phyloP scores from a whole-genome alignment of 2,113 vertebrate species.

The Phodopus roborovskii region DNA sequence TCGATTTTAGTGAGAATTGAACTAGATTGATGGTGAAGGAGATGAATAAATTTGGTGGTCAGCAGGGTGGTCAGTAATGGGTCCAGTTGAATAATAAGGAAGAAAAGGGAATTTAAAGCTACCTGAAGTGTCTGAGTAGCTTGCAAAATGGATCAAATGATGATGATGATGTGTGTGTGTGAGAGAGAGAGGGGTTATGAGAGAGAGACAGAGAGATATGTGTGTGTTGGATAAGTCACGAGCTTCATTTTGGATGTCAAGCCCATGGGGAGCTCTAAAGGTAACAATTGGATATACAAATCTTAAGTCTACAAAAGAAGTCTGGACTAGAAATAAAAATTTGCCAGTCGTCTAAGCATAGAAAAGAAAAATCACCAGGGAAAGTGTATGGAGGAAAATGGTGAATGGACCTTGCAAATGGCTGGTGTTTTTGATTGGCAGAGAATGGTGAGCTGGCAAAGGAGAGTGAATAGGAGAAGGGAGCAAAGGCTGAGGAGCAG shows the following conservation, averaged over 20 bases:
- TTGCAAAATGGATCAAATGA: not conserved
- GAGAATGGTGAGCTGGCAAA: not conserved
- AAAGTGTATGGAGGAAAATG: not conserved
- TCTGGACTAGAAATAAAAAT: not conserved
- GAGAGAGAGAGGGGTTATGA: too few relatives aligned
- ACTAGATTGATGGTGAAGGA: not conserved
- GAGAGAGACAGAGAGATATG: not conserved
- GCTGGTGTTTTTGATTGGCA: not conserved
- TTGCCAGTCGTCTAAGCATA: not conserved
- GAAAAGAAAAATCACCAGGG: not conserved
- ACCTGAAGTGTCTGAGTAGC: not conserved
- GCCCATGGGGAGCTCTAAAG: constrained; percentile 2
- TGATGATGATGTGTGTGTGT: too few relatives aligned
- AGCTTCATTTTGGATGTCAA: not conserved
- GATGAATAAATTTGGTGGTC: not conserved
- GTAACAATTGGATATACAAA: not conserved
- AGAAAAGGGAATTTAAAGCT: not conserved
- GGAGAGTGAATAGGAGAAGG: not conserved
- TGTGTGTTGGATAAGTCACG: not conserved
- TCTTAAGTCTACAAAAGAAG: not conserved
- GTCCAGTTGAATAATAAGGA: not conserved
- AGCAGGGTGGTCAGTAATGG: not conserved
- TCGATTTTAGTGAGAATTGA: not conserved
- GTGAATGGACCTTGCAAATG: not conserved
- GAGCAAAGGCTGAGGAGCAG: not conserved